A percentile compares a stretch with the other conserved stretches of the same genome.
Conservation (phyloP, 2,888 invertebrate species). For the Pachymerium ferrugineum region DNA sequence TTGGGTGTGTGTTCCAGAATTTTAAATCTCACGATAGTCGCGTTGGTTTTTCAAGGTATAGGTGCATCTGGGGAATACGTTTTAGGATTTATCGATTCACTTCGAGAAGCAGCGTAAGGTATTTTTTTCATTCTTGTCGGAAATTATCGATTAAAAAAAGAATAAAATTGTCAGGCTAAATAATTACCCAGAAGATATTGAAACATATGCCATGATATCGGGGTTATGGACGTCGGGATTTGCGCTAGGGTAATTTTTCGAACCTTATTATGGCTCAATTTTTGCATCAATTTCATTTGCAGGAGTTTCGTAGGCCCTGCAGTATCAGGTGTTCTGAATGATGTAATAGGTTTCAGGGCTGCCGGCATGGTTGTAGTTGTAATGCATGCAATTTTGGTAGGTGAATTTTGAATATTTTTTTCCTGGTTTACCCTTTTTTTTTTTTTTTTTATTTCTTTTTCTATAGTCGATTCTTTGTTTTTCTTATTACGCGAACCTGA, state of each 20-base stretch:
- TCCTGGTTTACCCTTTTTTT: background rate
- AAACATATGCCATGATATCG: slow-evolving; percentile 82
- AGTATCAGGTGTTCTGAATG: slow-evolving; percentile 39
- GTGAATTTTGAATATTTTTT: slow-evolving; percentile 39
- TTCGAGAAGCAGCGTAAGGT: background rate
- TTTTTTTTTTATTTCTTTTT: background rate
- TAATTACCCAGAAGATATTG: slow-evolving; percentile 75
- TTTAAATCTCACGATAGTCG: background rate
- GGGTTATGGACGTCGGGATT: slow-evolving; percentile 87
- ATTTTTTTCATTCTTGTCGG: background rate
- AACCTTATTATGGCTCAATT: background rate
- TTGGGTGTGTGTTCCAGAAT: background rate
- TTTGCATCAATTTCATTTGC: background rate
- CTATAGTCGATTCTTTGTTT: background rate
- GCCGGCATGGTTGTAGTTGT: slow-evolving; percentile 66
- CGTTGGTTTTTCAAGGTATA: background rate
- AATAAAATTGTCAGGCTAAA: slow-evolving; percentile 44
- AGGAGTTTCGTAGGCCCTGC: slow-evolving; percentile 37
- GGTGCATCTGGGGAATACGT: background rate
- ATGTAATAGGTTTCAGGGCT: slow-evolving; percentile 61
- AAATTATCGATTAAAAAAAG: background rate
- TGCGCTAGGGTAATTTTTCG: slow-evolving; percentile 61
- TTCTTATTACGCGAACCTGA: too few species aligned
- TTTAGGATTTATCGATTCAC: background rate
- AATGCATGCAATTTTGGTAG: slow-evolving; percentile 62